phyloP scores from a whole-genome alignment of 2,888 invertebrate species.

The Pheosia tremula region DNA sequence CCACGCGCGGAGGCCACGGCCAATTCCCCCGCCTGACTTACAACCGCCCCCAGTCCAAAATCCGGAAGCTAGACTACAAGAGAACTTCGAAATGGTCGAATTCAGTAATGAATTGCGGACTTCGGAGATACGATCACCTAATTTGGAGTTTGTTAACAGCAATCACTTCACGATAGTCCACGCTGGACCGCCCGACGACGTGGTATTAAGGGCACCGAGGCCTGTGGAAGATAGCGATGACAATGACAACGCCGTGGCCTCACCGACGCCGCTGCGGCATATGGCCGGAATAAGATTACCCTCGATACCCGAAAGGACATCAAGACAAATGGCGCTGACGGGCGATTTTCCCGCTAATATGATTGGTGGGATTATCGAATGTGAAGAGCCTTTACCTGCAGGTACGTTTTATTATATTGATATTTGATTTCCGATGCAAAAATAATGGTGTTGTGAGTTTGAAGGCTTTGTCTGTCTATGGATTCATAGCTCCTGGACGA shows the following conservation, averaged over 20 bases:
- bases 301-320: slow-evolving; percentile 91
- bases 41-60: slow-evolving; percentile 82
- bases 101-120: slow-evolving; percentile 78
- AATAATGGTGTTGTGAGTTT: too few species aligned
- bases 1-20: slow-evolving; percentile 89
- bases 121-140: slow-evolving; percentile 81
- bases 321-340: slow-evolving; percentile 82
- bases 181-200: slow-evolving; percentile 78
- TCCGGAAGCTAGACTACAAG: slow-evolving; percentile 50
- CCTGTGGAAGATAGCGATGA: slow-evolving; percentile 71
- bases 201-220: slow-evolving; percentile 75
- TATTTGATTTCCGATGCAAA: background rate
- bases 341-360: slow-evolving; percentile 82
- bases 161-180: slow-evolving; percentile 84
- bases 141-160: slow-evolving; percentile 83
- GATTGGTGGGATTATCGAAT: slow-evolving; percentile 84
- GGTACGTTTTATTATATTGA: slow-evolving; percentile 80
- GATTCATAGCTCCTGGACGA: too few species aligned
- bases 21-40: slow-evolving; percentile 83
- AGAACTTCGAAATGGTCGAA: slow-evolving; percentile 78
- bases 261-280: slow-evolving; percentile 87
- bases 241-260: slow-evolving; percentile 79
- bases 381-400: slow-evolving; percentile 93
- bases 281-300: slow-evolving; percentile 90
- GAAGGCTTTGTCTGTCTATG: too few species aligned